phyloP scores from a whole-genome alignment of 2,113 vertebrate genomes.

The Entosphenus tridentatus region DNA sequence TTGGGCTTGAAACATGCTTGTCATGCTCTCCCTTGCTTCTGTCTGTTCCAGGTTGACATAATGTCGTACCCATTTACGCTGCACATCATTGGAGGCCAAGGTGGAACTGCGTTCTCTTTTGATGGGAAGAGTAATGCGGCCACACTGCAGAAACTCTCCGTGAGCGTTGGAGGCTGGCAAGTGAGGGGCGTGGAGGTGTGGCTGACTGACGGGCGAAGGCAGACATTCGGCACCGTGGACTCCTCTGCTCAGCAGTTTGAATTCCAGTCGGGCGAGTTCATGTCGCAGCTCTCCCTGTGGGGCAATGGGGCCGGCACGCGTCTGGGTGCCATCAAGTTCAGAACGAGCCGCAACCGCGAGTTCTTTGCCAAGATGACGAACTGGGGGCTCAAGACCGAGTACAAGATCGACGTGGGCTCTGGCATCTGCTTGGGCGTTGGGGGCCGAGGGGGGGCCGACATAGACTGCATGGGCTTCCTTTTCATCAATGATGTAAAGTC shows the following conservation, averaged over 20 bases:
- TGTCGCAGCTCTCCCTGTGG: constrained; percentile 14
- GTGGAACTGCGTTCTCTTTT: constrained; percentile 8
- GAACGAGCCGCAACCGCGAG: constrained; percentile 6
- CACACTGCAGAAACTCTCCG: constrained; percentile 12
- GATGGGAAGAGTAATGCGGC: constrained; percentile 10
- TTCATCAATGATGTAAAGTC: constrained; percentile 14
- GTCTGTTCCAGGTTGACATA: too few relatives aligned
- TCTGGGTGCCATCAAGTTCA: constrained; percentile 14
- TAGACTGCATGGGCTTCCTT: constrained; percentile 9
- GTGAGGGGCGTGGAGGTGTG: constrained; percentile 11
- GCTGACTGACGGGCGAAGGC: constrained; percentile 9
- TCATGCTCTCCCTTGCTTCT: too few relatives aligned
- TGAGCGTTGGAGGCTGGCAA: constrained; percentile 11
- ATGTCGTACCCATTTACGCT: too few relatives aligned
- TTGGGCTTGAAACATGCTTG: too few relatives aligned
- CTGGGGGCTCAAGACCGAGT: constrained; percentile 12
- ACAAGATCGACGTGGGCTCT: constrained; percentile 11
- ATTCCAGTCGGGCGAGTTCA: constrained; percentile 12
- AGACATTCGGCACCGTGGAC: constrained; percentile 7
- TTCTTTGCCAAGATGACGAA: constrained; percentile 12
- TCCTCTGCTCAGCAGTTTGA: constrained; percentile 9
- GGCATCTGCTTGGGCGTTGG: constrained; percentile 13
- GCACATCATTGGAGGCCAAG: neutral
- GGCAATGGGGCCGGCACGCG: constrained; percentile 13
- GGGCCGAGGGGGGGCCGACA: constrained; percentile 8